Evolutionary conservation across 2,888 invertebrate species (phyloP).

Genomic region (Mechanitis messenoides): DNA sequence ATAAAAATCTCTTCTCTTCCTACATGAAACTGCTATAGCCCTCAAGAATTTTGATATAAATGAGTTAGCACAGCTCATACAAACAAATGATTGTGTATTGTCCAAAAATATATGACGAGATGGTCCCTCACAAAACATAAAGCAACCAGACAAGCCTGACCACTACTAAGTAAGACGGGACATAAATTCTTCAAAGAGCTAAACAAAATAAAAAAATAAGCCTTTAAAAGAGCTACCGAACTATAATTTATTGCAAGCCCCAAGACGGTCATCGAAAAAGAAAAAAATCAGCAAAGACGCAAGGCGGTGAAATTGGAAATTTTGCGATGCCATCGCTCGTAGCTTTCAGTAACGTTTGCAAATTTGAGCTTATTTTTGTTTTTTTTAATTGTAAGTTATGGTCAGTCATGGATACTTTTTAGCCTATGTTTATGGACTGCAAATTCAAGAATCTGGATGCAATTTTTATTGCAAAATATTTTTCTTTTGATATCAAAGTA

Average conservation of each 20-base stretch:
- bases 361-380: conserved; percentile 45
- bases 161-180: conserved; percentile 74
- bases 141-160: conserved; percentile 53
- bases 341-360: conserved; percentile 71
- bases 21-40: no score
- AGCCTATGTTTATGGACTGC: conserved; percentile 10
- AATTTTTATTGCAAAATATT: not conserved
- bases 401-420: conserved; percentile 28
- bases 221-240: conserved; percentile 76
- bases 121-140: conserved; percentile 19
- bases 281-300: conserved; percentile 55
- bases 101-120: conserved; percentile 5
- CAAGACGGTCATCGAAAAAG: conserved; percentile 61
- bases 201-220: conserved; percentile 67
- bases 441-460: no score
- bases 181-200: conserved; percentile 75
- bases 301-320: conserved; percentile 76
- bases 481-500: not conserved
- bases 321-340: conserved; percentile 72
- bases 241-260: conserved; percentile 72
- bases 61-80: not conserved
- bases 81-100: not conserved
- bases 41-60: no score
- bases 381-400: conserved; percentile 53
- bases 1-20: no score